Percentiles rank a stretch among this genome's conserved stretches.
Evolutionary conservation across 2,797 vertebrate genomes (phyloP).

Genomic region (Erpetoichthys calabaricus): DNA sequence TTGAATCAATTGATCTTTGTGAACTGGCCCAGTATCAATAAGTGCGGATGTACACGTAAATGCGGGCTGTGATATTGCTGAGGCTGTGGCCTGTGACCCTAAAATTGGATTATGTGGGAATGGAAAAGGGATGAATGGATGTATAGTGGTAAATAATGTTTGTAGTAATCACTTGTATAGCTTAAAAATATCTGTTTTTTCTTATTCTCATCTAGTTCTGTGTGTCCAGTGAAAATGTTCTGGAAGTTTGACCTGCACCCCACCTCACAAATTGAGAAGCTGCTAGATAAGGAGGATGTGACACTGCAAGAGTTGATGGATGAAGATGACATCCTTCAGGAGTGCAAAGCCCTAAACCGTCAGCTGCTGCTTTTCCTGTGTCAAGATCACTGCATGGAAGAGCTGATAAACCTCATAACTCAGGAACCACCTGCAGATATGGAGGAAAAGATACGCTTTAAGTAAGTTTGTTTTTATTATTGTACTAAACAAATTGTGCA

Average conservation of each 20-base stretch:
- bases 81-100: too few species aligned
- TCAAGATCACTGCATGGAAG: conserved; percentile 82
- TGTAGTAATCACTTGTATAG: too few species aligned
- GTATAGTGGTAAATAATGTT: too few species aligned
- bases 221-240: conserved; percentile 74
- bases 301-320: conserved; percentile 87
- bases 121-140: too few species aligned
- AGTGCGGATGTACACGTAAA: too few species aligned
- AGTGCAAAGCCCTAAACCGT: conserved; percentile 94
- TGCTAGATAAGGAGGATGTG: conserved; percentile 89
- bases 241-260: conserved; percentile 97
- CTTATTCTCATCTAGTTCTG: conserved; percentile 35
- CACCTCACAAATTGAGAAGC: conserved; percentile 91
- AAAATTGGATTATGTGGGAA: too few species aligned
- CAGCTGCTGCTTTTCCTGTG: conserved; percentile 85
- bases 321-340: conserved; percentile 89
- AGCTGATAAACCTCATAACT: conserved; percentile 83
- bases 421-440: conserved; percentile 75
- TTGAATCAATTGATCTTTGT: too few species aligned
- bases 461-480: conserved; percentile 49
- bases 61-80: too few species aligned
- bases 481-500: too few species aligned
- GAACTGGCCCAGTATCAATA: too few species aligned
- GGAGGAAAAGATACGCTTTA: conserved; percentile 93
- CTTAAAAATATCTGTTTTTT: too few species aligned